Percentiles rank a stretch among this genome's conserved stretches.
phyloP scores from a whole-genome alignment of 92 coral and sea anemone genomes.

The Zoanthus sansibaricus region DNA sequence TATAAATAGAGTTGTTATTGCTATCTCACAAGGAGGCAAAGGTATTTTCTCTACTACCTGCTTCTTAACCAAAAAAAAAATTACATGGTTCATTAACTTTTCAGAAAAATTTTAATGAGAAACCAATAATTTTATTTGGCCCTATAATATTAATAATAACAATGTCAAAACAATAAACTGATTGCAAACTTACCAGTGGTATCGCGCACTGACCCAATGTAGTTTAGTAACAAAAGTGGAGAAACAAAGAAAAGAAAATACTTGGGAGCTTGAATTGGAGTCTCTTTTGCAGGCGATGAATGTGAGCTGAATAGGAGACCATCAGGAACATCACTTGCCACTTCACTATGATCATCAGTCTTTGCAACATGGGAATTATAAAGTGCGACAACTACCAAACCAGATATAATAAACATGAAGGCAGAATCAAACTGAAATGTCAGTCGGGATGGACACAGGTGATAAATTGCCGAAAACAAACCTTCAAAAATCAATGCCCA shows the following conservation, averaged over 20 bases:
- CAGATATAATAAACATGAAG: slow-evolving; percentile 96
- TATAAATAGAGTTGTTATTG: too few relatives aligned
- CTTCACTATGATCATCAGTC: slow-evolving; percentile 33
- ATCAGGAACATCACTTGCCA: slow-evolving; percentile 1
- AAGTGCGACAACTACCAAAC: slow-evolving; percentile 85
- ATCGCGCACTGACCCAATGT: slow-evolving; percentile 89
- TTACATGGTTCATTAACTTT: too few relatives aligned
- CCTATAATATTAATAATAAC: too few relatives aligned
- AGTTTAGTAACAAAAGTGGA: slow-evolving; percentile 88
- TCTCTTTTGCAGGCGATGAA: slow-evolving; percentile 59
- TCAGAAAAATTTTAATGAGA: too few relatives aligned
- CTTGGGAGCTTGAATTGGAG: slow-evolving; percentile 86
- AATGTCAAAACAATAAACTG: too few relatives aligned
- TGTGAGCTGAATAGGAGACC: slow-evolving; percentile 24
- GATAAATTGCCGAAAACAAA: slow-evolving; percentile 91
- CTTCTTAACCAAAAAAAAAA: too few relatives aligned
- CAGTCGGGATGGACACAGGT: slow-evolving; percentile 93
- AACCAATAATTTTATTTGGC: too few relatives aligned
- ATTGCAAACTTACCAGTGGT: slow-evolving; percentile 51
- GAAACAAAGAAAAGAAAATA: slow-evolving; percentile 93
- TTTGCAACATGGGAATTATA: slow-evolving; percentile 74
- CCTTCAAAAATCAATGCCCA: slow-evolving; percentile 96
- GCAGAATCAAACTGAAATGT: slow-evolving; percentile 99
- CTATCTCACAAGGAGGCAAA: too few relatives aligned
- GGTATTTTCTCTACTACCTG: too few relatives aligned